Evolutionary conservation across 2,113 vertebrate species (phyloP).

Genomic region (Gallinago undulata): DNA sequence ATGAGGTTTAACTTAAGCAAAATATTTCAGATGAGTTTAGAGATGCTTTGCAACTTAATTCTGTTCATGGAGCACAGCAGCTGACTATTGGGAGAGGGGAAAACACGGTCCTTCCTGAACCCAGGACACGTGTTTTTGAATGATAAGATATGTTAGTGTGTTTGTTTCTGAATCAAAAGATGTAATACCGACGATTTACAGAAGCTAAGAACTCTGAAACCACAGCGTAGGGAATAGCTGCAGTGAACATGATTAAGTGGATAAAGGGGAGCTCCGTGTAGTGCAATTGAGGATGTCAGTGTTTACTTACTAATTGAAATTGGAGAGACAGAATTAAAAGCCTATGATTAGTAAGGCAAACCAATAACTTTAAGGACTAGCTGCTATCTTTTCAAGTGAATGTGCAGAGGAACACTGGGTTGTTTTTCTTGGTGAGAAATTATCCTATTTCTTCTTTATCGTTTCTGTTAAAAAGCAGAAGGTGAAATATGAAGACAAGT

Average conservation of each 20-base stretch:
- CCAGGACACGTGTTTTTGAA: slow-evolving; percentile 15
- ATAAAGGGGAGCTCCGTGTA: slow-evolving; percentile 5
- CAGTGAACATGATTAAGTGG: slow-evolving; percentile 35
- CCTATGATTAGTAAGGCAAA: background rate
- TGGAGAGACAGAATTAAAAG: slow-evolving; percentile 52
- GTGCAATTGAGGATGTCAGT: slow-evolving; percentile 4
- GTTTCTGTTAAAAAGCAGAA: background rate
- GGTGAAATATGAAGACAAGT: background rate
- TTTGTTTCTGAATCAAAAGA: slow-evolving; percentile 48
- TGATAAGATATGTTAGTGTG: slow-evolving; percentile 51
- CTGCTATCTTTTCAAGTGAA: background rate
- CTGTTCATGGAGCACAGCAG: background rate
- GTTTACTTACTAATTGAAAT: slow-evolving; percentile 57
- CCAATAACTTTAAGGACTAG: background rate
- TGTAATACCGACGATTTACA: slow-evolving; percentile 2
- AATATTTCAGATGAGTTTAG: slow-evolving; percentile 46
- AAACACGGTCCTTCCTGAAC: slow-evolving; percentile 17
- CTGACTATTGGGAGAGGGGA: background rate
- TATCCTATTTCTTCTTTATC: background rate
- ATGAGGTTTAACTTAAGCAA: slow-evolving; percentile 62
- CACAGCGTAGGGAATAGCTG: background rate
- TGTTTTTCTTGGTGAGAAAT: background rate
- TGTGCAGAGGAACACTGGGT: background rate
- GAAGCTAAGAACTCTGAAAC: background rate
- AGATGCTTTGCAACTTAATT: slow-evolving; percentile 50